Evolutionary conservation across 1,140 invertebrate species (phyloP).

Genomic region (Dolichoris vasculosae): DNA sequence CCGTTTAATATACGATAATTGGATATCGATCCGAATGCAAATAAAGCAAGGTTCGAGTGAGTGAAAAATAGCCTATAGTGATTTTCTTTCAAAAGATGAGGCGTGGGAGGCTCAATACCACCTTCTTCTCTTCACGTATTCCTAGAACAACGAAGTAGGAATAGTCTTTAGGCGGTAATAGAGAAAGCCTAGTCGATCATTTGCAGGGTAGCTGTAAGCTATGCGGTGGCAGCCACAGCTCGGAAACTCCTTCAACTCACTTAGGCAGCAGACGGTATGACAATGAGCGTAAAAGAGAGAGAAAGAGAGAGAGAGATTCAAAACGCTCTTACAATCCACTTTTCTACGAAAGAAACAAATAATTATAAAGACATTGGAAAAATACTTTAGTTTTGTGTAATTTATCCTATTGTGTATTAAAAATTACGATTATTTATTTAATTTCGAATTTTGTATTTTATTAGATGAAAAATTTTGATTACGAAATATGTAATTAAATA

Average conservation of each 20-base stretch:
- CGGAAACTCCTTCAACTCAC: too few relatives aligned
- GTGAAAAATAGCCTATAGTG: constrained; percentile 15
- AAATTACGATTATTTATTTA: too few relatives aligned
- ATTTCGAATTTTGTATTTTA: too few relatives aligned
- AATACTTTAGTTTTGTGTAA: too few relatives aligned
- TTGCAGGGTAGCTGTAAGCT: constrained; percentile 2
- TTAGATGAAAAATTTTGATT: too few relatives aligned
- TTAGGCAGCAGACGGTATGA: constrained; percentile 62
- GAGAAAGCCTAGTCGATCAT: background rate
- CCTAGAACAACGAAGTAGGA: background rate
- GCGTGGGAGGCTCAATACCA: constrained; percentile 37
- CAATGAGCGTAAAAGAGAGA: constrained; percentile 51
- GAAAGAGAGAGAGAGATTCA: background rate
- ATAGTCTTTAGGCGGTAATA: background rate
- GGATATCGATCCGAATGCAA: constrained; percentile 53
- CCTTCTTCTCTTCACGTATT: background rate
- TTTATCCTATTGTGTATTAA: too few relatives aligned
- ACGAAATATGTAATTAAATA: too few relatives aligned
- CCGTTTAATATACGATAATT: constrained; percentile 53
- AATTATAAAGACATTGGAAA: background rate
- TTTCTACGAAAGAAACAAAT: background rate
- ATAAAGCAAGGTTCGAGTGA: constrained; percentile 28
- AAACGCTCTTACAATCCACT: background rate
- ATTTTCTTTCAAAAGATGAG: constrained; percentile 13
- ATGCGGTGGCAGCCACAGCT: constrained; percentile 25